Conservation (phyloP, 2,113 vertebrate species). For the Siphamia tubifer region DNA sequence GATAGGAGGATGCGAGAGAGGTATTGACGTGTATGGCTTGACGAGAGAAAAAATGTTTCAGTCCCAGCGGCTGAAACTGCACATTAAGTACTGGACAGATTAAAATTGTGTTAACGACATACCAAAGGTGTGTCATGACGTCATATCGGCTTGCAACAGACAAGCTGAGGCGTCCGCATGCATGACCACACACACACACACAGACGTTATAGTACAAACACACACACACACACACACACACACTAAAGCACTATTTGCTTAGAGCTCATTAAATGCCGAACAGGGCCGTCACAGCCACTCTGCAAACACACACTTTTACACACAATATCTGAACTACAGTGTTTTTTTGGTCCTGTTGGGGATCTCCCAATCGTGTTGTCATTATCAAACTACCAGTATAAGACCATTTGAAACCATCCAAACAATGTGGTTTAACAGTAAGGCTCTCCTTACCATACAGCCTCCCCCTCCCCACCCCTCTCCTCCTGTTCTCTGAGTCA, state of each 20-base stretch:
- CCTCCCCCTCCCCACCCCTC: conserved; percentile 1
- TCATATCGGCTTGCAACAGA: conserved; percentile 9
- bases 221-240: conserved; percentile 24
- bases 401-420: conserved; percentile 62
- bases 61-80: conserved; percentile 32
- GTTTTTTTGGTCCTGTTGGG: conserved; percentile 79
- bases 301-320: conserved; percentile 49
- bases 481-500: conserved; percentile 19
- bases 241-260: conserved; percentile 60
- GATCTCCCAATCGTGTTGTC: conserved; percentile 47
- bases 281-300: conserved; percentile 31
- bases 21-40: conserved; percentile 99
- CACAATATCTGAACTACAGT: conserved; percentile 68
- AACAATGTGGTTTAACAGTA: conserved; percentile 69
- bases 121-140: conserved; percentile 25
- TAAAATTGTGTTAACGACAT: conserved; percentile 47
- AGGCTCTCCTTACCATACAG: conserved; percentile 31
- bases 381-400: conserved; percentile 61
- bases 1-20: conserved; percentile 88
- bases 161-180: conserved; percentile 5
- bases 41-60: conserved; percentile 68
- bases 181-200: conserved; percentile 19
- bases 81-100: conserved; percentile 59
- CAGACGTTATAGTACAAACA: neutral
- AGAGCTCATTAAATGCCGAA: conserved; percentile 60